Base-by-base conservation (phyloP, 1,140 invertebrate genomes). In the Ceratoteleas bidentatus region DNA sequence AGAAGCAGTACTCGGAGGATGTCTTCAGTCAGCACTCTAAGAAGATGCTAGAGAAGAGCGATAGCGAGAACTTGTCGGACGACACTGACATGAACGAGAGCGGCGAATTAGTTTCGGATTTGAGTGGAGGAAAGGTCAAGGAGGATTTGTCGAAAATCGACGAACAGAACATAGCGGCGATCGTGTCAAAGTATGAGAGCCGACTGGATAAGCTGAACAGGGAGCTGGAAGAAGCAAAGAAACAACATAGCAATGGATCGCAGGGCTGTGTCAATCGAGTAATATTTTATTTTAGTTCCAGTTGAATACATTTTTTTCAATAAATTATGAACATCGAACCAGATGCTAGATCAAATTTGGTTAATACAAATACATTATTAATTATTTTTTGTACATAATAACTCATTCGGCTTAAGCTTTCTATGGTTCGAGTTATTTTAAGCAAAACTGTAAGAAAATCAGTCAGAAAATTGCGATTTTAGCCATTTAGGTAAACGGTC, bases 1-100 rank as follows among this genome's bases (percentile, higher is more conserved):
- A 95, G 87, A 95, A 95, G 84, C 94, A 95, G 92, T 95, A 94
- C 85, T 94, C 94, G 0, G 94, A 95, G 75, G 94, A 95, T 77
- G 88, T 95, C 33, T 94, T 94, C 70, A 95, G 94, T 84, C 94
- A 94, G 73, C 93, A 94, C n/a, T 94, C 93, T 2, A 93, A 93
- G 75, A 93, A 93, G 75, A 89, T 93, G 86, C 93, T 92, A 3
- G 92, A 90, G 43, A 89, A 88, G 10, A 90, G 88, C 56, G 90
- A 90, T 68, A 87, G 89, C 36, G 90, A 88, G 56, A 90, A 91
- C 58, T 64, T 88, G 52, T 89, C 87, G n/a, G 90, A 91, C 11
- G 88, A 90, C 61, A 64, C 90, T 7, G 89, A 88, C 65, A 87
- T 76, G 40, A 87, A 86, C 10, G 87, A 87, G 13, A 87, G 68